A percentile compares a stretch with the other conserved stretches of the same genome.
These are phyloP conservation scores for Typhlomys cinereus DNA, from an alignment of 2,113 vertebrate genomes.

Conservation along the genomic window DNA sequence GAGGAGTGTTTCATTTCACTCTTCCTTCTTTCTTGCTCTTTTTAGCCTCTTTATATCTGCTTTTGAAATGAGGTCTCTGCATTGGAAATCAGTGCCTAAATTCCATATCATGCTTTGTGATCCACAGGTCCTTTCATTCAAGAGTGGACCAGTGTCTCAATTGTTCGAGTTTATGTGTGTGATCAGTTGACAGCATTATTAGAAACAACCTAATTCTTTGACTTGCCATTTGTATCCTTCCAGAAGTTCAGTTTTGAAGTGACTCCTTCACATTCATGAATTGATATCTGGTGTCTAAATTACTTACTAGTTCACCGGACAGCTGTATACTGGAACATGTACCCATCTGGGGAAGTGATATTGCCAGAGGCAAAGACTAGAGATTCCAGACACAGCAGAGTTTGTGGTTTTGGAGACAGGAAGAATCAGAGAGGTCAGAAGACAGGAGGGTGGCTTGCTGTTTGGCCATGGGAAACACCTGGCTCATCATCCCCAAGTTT, in stretches of 20 bases:
- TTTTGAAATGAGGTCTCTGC: slow-evolving; percentile 38
- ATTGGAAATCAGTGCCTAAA: slow-evolving; percentile 15
- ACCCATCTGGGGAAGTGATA: background rate
- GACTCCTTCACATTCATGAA: background rate
- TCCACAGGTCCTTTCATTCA: background rate
- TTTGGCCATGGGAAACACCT: too few species aligned
- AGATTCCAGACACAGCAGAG: background rate
- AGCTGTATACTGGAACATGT: background rate
- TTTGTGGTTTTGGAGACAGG: background rate
- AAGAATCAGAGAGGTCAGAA: background rate
- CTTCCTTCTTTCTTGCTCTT: slow-evolving; percentile 10
- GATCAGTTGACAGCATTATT: background rate
- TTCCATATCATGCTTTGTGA: background rate
- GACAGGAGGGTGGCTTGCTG: background rate
- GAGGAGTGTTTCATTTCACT: slow-evolving; percentile 56
- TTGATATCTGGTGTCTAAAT: background rate
- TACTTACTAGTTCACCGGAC: background rate
- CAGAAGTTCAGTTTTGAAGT: background rate
- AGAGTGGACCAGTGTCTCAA: background rate
- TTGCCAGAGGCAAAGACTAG: background rate
- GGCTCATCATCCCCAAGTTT: too few species aligned
- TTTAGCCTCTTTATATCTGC: slow-evolving; percentile 31
- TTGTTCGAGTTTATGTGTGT: background rate
- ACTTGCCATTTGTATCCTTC: background rate
- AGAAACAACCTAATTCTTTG: background rate